Percentiles rank a stretch among this genome's conserved stretches.
Evolutionary conservation across 2,888 invertebrate genomes (phyloP).

Genomic region (Prostheceraeus crozeri): DNA sequence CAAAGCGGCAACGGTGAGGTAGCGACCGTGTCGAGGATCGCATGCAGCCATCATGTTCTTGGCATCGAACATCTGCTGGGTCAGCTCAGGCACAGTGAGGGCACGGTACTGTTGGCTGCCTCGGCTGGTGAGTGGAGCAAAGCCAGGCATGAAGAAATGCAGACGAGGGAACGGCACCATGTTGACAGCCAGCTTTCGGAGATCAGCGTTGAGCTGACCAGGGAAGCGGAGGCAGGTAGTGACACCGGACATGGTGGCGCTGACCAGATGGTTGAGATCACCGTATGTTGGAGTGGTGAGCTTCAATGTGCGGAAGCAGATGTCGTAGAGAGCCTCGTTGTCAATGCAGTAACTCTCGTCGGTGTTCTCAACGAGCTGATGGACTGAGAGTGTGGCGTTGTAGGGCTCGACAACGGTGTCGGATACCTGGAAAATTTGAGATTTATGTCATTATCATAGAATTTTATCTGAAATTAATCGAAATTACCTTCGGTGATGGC

Average conservation of each 20-base stretch:
- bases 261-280: slow-evolving; percentile 38
- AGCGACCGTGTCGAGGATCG: slow-evolving; percentile 36
- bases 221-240: slow-evolving; percentile 37
- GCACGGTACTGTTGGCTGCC: slow-evolving; percentile 32
- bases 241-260: slow-evolving; percentile 38
- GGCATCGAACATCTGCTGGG: slow-evolving; percentile 39
- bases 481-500: slow-evolving; percentile 68
- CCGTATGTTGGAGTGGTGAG: slow-evolving; percentile 38
- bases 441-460: no score
- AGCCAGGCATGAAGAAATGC: slow-evolving; percentile 39
- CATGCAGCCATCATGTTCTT: slow-evolving; percentile 39
- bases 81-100: slow-evolving; percentile 34
- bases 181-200: slow-evolving; percentile 38
- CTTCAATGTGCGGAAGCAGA: slow-evolving; percentile 37
- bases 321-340: slow-evolving; percentile 39
- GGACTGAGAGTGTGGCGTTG: slow-evolving; percentile 37
- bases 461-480: neutral
- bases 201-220: slow-evolving; percentile 39
- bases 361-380: slow-evolving; percentile 38
- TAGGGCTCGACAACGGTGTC: slow-evolving; percentile 40
- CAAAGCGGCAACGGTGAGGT: slow-evolving; percentile 36
- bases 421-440: slow-evolving; percentile 20
- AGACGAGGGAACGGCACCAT: slow-evolving; percentile 38
- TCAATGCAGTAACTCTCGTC: slow-evolving; percentile 39
- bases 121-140: slow-evolving; percentile 36